Evolutionary conservation across 2,888 invertebrate species (phyloP), one percentile per base, ranked within the genome.

Genomic region (Calliopum simillimum): DNA sequence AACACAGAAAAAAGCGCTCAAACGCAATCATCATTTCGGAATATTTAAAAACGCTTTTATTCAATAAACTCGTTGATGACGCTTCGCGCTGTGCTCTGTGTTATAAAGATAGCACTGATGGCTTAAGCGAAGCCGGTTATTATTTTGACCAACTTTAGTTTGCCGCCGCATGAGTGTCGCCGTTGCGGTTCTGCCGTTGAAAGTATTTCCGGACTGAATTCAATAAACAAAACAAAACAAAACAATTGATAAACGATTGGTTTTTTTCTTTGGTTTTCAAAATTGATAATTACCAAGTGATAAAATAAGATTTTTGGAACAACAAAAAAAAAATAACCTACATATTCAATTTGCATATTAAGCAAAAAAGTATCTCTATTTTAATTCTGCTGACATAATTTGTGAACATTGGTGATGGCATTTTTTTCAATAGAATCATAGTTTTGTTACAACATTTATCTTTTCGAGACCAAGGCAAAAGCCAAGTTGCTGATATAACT

Each of bases 171-270:
- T 33, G 33, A 33, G 33, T 33, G 33, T 33, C 33, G 33, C 33
- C 33, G 33, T 33, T 33, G 33, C 33, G 33, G 53, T 23, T 16
- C 8, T 23, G 13, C 6, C 4, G 43, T 33, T n/a, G 59, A 43
- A 70, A 47, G 70, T 14, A 70, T 70, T 70, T 70, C 65, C 70
- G 70, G 65, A 49, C 55, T 21, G 14, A 63, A 69, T 51, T 41
- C n/a, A 25, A 16, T 44, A 55, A 61, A 61, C 19, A 46, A 8
- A 61, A 44, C 19, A 62, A 21, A 19, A 23, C 14, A 53, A 12
- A 56, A n/a, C 1, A 23, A 56, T 13, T 43, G 56, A 59, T 58
- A 51, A 11, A 69, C 56, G 64, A 69, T 65, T 59, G 33, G 33
- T 23, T 53, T 53, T 23, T 23, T 14, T 11, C 14, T 19, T 53